Conservation (phyloP, 2,888 invertebrate genomes). For the Dinocampus coccinellae region DNA sequence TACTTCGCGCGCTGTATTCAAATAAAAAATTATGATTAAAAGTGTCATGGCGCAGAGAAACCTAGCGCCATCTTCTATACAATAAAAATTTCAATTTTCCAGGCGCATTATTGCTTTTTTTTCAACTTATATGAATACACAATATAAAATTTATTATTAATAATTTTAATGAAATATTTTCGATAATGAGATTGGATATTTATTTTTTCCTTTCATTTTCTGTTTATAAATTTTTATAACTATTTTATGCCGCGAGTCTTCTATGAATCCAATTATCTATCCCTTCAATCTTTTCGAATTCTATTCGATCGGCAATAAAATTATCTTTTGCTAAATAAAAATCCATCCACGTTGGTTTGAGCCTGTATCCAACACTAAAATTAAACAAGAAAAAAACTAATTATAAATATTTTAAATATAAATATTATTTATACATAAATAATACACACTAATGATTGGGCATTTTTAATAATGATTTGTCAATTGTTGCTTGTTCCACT, state of each 20-base stretch:
- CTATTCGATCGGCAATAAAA: slow-evolving; percentile 69
- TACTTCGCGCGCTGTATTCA: neutral
- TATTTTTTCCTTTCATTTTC: neutral
- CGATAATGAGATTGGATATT: neutral
- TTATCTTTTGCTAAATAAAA: slow-evolving; percentile 69
- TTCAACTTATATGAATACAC: neutral
- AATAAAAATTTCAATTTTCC: neutral
- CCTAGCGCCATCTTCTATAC: neutral
- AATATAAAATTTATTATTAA: neutral
- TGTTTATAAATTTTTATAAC: neutral
- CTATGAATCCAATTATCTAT: slow-evolving; percentile 60
- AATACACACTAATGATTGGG: slow-evolving; percentile 70
- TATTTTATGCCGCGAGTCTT: slow-evolving; percentile 62
- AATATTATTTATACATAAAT: slow-evolving; percentile 1
- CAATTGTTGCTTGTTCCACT: slow-evolving; percentile 57
- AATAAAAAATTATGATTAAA: neutral
- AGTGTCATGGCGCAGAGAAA: neutral
- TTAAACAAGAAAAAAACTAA: slow-evolving; percentile 32
- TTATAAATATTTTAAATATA: neutral
- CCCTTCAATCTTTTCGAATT: slow-evolving; percentile 59
- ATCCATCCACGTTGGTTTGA: slow-evolving; percentile 69
- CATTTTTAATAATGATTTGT: slow-evolving; percentile 64
- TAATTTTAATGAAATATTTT: neutral
- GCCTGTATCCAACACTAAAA: slow-evolving; percentile 70
- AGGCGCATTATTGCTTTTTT: neutral